Evolutionary conservation across 2,888 invertebrate species (phyloP).

Genomic region (Dryococelus australis): DNA sequence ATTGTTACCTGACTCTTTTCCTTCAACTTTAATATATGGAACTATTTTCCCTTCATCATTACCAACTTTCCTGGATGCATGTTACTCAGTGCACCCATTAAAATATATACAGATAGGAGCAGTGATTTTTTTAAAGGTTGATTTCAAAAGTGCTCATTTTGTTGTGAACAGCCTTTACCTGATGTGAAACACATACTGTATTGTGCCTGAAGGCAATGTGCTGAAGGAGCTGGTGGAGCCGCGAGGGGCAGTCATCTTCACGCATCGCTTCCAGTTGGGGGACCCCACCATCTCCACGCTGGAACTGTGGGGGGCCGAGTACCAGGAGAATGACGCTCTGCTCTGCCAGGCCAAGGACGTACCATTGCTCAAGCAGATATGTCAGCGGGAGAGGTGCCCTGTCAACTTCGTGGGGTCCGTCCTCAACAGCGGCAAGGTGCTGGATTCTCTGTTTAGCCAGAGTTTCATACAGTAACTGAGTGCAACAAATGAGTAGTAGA

Average conservation of each 20-base stretch:
- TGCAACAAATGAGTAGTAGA: no score
- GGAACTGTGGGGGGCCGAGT: constrained; percentile 98
- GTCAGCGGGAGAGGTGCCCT: constrained; percentile 88
- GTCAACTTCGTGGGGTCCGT: constrained; percentile 93
- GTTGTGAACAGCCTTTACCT: no score
- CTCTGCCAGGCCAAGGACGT: constrained; percentile 76
- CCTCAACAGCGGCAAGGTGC: constrained; percentile 80
- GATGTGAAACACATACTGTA: background rate
- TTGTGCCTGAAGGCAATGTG: constrained; percentile 77
- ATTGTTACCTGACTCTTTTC: no score
- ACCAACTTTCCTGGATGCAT: no score
- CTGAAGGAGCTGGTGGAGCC: constrained; percentile 96
- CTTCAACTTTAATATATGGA: no score
- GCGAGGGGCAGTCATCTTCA: constrained; percentile 89
- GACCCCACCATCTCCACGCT: constrained; percentile 93
- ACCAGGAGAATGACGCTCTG: constrained; percentile 94
- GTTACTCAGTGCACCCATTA: no score
- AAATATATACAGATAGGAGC: no score
- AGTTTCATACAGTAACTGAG: no score
- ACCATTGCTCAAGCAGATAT: constrained; percentile 71
- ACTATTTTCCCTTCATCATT: no score
- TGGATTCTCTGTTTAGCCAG: constrained; percentile 37
- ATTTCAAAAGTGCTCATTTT: no score
- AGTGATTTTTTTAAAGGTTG: no score
- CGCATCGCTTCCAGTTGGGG: constrained; percentile 86